Conservation (phyloP, 1,140 invertebrate species). For the Apis cerana region DNA sequence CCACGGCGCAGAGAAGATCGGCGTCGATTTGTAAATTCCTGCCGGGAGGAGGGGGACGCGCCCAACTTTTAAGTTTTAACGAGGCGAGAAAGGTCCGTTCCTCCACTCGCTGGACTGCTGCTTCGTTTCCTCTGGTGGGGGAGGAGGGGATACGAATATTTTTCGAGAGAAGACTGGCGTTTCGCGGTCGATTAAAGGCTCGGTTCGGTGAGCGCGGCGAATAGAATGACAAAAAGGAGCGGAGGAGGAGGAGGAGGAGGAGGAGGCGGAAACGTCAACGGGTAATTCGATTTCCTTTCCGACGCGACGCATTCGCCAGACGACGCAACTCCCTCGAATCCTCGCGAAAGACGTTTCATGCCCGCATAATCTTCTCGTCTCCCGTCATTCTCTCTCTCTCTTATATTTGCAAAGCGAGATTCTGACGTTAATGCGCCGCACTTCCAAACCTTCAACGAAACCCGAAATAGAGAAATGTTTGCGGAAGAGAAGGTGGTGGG, state of each 20-base stretch:
- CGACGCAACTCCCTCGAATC: slow-evolving; percentile 22
- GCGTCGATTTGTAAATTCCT: neutral
- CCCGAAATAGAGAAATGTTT: slow-evolving; percentile 36
- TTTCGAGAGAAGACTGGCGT: neutral
- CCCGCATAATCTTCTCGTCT: slow-evolving; percentile 59
- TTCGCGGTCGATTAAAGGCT: slow-evolving; percentile 26
- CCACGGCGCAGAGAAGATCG: neutral
- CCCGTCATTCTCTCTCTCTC: slow-evolving; percentile 44
- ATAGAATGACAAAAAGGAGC: neutral
- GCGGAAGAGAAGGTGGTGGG: no score
- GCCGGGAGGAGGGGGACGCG: no score
- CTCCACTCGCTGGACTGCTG: neutral
- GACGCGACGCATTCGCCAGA: slow-evolving; percentile 19
- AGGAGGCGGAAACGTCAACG: slow-evolving; percentile 34
- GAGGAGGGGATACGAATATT: no score
- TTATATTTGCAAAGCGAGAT: slow-evolving; percentile 50
- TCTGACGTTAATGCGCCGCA: slow-evolving; percentile 47
- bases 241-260: no score
- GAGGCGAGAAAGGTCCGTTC: neutral
- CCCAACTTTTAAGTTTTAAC: slow-evolving; percentile 9
- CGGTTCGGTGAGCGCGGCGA: neutral
- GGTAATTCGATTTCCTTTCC: slow-evolving; percentile 47
- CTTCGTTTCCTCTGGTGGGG: no score
- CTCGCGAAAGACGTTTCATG: slow-evolving; percentile 41
- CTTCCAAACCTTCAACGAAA: slow-evolving; percentile 8